Percentiles rank a stretch among this genome's conserved stretches.
Conservation (phyloP, 1,140 invertebrate species). For the Drosophila orena region DNA sequence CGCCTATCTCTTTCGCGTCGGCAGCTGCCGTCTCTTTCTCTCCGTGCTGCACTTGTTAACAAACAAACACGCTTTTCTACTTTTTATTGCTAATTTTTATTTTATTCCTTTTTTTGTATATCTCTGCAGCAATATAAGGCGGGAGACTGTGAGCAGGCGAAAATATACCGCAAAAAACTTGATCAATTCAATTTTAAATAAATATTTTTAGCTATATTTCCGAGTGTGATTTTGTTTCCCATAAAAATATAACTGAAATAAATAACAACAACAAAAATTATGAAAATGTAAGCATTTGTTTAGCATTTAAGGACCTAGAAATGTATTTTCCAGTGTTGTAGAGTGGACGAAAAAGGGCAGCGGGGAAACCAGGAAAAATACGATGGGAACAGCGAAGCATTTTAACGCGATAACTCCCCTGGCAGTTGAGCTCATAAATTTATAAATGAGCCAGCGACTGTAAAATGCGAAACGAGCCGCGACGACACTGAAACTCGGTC, state of each 20-base stretch:
- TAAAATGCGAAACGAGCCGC: conserved; percentile 78
- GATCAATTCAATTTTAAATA: not conserved
- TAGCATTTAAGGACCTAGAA: too few relatives aligned
- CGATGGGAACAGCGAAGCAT: conserved; percentile 48
- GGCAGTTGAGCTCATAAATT: conserved; percentile 83
- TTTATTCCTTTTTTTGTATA: conserved; percentile 68
- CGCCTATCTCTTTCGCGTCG: conserved; percentile 1
- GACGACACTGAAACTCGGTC: conserved; percentile 56
- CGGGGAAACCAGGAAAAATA: conserved; percentile 3
- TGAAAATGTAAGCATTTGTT: too few relatives aligned
- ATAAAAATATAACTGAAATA: too few relatives aligned
- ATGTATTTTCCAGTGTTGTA: conserved; percentile 1
- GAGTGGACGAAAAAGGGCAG: not conserved
- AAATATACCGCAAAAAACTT: not conserved
- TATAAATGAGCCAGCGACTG: conserved; percentile 81
- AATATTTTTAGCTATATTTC: not conserved
- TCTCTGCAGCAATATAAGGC: conserved; percentile 35
- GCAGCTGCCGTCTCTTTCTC: conserved; percentile 15
- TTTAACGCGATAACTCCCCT: conserved; percentile 83
- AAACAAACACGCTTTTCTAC: conserved; percentile 83
- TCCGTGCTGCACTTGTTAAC: conserved; percentile 70
- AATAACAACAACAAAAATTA: too few relatives aligned
- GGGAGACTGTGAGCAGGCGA: not conserved
- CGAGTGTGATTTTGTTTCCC: not conserved
- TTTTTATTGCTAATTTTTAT: conserved; percentile 84